Conservation (phyloP, 1,140 invertebrate species). For the Homalodisca vitripennis region DNA sequence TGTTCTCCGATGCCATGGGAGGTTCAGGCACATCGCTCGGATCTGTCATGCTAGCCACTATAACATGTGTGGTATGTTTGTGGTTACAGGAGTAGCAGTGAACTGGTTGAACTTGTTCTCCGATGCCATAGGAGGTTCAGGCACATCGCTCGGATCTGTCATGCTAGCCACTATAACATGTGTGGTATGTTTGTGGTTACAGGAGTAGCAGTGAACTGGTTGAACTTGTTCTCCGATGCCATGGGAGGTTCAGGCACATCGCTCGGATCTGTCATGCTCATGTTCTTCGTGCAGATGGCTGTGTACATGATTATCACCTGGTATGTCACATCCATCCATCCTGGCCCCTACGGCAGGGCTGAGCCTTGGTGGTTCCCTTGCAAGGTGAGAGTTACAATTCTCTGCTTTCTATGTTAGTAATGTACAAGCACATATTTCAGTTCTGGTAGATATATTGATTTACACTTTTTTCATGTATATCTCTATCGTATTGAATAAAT, state of each 20-base stretch:
- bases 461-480: too few species aligned
- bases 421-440: too few species aligned
- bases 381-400: constrained; percentile 43
- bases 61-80: too few species aligned
- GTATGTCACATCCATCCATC: constrained; percentile 56
- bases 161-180: too few species aligned
- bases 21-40: constrained; percentile 30
- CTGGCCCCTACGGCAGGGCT: constrained; percentile 55
- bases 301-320: constrained; percentile 46
- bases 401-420: not conserved
- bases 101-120: constrained; percentile 25
- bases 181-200: too few species aligned
- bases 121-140: constrained; percentile 15
- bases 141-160: constrained; percentile 30
- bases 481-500: too few species aligned
- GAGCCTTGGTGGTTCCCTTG: constrained; percentile 56
- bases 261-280: constrained; percentile 26
- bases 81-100: not conserved
- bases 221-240: constrained; percentile 28
- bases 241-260: constrained; percentile 27
- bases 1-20: constrained; percentile 27
- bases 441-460: too few species aligned
- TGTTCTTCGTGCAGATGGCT: constrained; percentile 31
- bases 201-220: not conserved
- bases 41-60: constrained; percentile 18